These are phyloP conservation scores for Campoplex capitator DNA, from an alignment of 2,888 invertebrate species.

Conservation along the genomic window DNA sequence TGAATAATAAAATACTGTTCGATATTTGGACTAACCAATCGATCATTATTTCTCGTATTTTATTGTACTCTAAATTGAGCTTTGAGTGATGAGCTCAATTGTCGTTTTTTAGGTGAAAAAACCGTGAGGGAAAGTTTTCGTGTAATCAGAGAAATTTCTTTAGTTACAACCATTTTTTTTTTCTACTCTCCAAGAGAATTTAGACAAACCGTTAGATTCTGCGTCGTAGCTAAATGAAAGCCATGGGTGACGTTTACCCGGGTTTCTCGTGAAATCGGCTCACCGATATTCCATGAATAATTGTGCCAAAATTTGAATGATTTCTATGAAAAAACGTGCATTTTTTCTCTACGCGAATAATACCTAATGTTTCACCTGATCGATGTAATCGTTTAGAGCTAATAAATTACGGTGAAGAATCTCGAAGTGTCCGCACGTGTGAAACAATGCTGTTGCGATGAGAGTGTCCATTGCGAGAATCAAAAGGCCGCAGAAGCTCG, in stretches of 20 bases:
- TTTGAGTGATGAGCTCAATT: no score
- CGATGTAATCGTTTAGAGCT: slow-evolving; percentile 53
- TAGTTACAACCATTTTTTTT: no score
- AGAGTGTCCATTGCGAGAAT: slow-evolving; percentile 76
- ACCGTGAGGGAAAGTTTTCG: neutral
- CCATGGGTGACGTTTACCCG: neutral
- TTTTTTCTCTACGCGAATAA: neutral
- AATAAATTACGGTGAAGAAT: slow-evolving; percentile 72
- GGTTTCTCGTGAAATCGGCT: neutral
- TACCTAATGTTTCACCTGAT: slow-evolving; percentile 22
- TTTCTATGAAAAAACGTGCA: neutral
- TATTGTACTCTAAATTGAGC: no score
- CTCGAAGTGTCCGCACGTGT: slow-evolving; percentile 77
- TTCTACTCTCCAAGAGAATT: neutral
- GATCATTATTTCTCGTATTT: neutral
- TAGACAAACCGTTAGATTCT: neutral
- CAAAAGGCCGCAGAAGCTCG: slow-evolving; percentile 73
- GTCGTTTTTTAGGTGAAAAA: no score
- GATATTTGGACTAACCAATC: neutral
- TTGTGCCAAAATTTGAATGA: neutral
- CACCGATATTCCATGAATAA: neutral
- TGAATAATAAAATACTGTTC: neutral
- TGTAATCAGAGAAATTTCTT: neutral
- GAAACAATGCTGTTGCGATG: slow-evolving; percentile 77
- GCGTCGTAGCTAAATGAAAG: neutral